phyloP scores from a whole-genome alignment of 2,113 vertebrate species.

The Cricetomys ansorgei region DNA sequence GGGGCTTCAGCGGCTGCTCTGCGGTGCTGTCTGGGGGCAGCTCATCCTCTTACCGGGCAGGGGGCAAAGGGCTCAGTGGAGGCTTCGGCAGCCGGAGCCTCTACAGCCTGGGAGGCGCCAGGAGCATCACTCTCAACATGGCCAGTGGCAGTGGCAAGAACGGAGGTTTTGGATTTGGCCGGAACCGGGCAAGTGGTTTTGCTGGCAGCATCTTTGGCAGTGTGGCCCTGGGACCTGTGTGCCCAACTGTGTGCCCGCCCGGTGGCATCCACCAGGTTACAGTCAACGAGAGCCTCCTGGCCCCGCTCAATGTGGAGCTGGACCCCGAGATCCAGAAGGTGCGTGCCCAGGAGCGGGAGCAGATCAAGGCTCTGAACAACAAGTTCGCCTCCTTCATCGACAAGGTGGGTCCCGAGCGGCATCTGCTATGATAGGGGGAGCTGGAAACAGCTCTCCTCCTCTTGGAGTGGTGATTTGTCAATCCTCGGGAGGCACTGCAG shows the following conservation, averaged over 20 bases:
- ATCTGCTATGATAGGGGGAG: background rate
- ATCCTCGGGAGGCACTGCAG: background rate
- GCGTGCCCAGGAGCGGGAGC: constrained; percentile 89
- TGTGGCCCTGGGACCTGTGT: constrained; percentile 67
- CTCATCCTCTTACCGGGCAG: constrained; percentile 64
- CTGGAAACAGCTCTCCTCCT: background rate
- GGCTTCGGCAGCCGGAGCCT: constrained; percentile 75
- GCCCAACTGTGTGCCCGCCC: constrained; percentile 36
- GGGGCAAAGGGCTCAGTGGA: constrained; percentile 65
- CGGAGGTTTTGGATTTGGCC: constrained; percentile 72
- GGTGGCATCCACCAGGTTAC: constrained; percentile 87
- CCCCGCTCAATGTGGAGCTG: constrained; percentile 87
- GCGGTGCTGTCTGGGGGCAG: constrained; percentile 66
- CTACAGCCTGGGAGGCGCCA: constrained; percentile 67
- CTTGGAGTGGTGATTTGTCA: background rate
- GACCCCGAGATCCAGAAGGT: constrained; percentile 88
- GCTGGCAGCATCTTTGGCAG: constrained; percentile 80
- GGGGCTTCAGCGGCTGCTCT: constrained; percentile 76
- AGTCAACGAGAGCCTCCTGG: constrained; percentile 88
- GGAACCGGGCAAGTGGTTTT: constrained; percentile 72
- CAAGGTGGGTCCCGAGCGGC: constrained; percentile 90
- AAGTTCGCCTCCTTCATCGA: constrained; percentile 89
- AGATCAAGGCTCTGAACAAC: constrained; percentile 91
- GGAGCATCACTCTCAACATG: constrained; percentile 70
- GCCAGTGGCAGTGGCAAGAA: constrained; percentile 76